A percentile compares a stretch with the other conserved stretches of the same genome.
These are phyloP conservation scores for Australoheros facetus DNA, from an alignment of 2,797 vertebrate genomes.

Conservation along the genomic window DNA sequence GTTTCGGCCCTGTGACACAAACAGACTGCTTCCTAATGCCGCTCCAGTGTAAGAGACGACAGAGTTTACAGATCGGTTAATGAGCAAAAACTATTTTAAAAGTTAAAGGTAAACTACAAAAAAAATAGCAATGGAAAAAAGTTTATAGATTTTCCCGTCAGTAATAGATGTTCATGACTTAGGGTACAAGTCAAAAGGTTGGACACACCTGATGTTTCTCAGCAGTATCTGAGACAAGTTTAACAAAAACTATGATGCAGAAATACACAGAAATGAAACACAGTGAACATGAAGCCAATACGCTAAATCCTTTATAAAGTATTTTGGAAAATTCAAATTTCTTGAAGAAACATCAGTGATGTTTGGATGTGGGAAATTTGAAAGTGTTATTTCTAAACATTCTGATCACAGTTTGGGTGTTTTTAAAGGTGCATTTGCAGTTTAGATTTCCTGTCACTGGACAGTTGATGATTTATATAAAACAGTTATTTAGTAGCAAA, in stretches of 20 bases:
- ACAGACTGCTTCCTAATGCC: background rate
- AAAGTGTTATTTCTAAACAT: background rate
- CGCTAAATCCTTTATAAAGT: background rate
- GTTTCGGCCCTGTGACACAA: accelerated
- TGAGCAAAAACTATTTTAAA: background rate
- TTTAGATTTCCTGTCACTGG: background rate
- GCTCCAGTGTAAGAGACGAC: background rate
- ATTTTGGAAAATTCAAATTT: too few relatives aligned
- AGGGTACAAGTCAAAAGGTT: background rate
- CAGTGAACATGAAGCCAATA: background rate
- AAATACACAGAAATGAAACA: background rate
- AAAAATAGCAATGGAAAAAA: background rate
- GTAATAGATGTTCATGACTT: background rate
- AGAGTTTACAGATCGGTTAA: background rate
- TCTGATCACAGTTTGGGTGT: background rate
- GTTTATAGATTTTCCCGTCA: accelerated
- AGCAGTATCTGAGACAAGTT: background rate
- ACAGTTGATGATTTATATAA: background rate
- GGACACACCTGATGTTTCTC: accelerated
- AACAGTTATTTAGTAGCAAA: background rate
- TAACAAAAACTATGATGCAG: background rate
- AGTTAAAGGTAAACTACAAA: background rate
- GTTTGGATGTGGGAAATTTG: background rate
- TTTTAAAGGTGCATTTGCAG: background rate
- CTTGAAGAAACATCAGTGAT: background rate